Percentiles rank a stretch among this genome's conserved stretches.
phyloP scores from a whole-genome alignment of 2,113 vertebrate genomes.

The Onychostoma macrolepis region DNA sequence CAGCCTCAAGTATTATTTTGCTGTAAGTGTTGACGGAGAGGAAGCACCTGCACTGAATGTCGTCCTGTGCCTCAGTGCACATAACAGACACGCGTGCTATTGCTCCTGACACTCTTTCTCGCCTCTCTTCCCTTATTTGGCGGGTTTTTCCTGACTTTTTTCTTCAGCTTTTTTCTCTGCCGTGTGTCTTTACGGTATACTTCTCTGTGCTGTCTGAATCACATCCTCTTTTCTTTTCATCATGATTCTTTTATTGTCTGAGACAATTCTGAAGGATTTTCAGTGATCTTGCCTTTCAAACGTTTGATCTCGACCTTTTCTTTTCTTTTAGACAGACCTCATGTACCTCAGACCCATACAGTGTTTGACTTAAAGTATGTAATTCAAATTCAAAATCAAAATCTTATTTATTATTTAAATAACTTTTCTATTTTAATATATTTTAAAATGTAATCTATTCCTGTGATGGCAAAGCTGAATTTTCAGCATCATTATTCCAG shows the following conservation, averaged over 20 bases:
- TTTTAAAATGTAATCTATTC: too few species aligned
- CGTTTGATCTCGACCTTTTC: neutral
- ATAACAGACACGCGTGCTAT: slow-evolving; percentile 12
- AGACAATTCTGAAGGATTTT: neutral
- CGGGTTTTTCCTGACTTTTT: neutral
- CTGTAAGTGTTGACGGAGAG: slow-evolving; percentile 60
- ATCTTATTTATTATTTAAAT: neutral
- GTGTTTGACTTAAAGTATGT: neutral
- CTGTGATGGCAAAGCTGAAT: too few species aligned
- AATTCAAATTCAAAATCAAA: neutral
- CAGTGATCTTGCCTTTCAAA: neutral
- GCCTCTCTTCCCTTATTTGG: slow-evolving; percentile 5
- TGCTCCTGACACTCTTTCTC: neutral
- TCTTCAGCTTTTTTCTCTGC: neutral
- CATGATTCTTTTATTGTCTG: neutral
- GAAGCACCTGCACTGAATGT: slow-evolving; percentile 72
- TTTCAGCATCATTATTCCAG: too few species aligned
- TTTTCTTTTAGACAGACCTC: neutral
- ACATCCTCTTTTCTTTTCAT: neutral
- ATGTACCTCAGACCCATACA: neutral
- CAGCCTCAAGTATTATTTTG: slow-evolving; percentile 65
- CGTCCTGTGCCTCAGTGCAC: slow-evolving; percentile 32
- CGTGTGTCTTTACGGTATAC: neutral
- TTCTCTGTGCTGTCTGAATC: neutral
- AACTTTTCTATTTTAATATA: neutral